A percentile compares a stretch with the other conserved stretches of the same genome.
Evolutionary conservation across 2,113 vertebrate species (phyloP).

Genomic region (Uropsilus gracilis): DNA sequence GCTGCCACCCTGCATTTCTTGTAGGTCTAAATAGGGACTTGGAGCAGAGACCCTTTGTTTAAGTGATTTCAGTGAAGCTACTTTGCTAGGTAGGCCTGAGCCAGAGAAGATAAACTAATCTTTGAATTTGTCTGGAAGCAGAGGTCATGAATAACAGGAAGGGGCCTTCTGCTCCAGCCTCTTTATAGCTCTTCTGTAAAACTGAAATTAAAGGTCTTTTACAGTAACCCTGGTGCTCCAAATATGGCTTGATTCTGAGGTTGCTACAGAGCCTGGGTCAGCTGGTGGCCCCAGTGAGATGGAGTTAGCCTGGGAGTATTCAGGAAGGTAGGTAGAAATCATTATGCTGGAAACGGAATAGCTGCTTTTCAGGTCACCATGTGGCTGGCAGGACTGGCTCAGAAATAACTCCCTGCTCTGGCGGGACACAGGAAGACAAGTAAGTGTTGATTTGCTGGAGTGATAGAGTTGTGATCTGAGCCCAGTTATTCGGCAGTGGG

Average conservation of each 20-base stretch:
- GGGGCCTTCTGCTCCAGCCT: conserved; percentile 4
- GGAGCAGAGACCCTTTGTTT: conserved; percentile 29
- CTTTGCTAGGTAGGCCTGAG: conserved; percentile 10
- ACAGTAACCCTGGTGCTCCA: conserved; percentile 29
- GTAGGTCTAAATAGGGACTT: background rate
- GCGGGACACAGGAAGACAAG: background rate
- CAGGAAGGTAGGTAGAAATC: background rate
- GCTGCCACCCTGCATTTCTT: conserved; percentile 18
- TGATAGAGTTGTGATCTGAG: background rate
- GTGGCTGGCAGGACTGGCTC: background rate
- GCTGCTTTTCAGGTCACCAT: background rate
- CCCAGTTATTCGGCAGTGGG: background rate
- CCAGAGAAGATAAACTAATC: conserved; percentile 5
- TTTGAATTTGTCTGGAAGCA: conserved; percentile 34
- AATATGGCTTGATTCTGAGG: conserved; percentile 43
- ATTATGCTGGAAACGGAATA: background rate
- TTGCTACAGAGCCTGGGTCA: background rate
- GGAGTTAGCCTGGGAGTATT: background rate
- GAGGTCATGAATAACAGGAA: conserved; percentile 39
- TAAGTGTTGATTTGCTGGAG: background rate
- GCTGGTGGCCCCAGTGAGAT: background rate
- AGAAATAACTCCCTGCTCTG: background rate
- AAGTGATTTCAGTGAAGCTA: background rate
- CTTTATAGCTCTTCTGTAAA: background rate
- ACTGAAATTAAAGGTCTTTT: conserved; percentile 44